Evolutionary conservation across 2,113 vertebrate species (phyloP), one percentile per base, ranked within the genome.

Genomic region (Chelonoidis abingdonii): DNA sequence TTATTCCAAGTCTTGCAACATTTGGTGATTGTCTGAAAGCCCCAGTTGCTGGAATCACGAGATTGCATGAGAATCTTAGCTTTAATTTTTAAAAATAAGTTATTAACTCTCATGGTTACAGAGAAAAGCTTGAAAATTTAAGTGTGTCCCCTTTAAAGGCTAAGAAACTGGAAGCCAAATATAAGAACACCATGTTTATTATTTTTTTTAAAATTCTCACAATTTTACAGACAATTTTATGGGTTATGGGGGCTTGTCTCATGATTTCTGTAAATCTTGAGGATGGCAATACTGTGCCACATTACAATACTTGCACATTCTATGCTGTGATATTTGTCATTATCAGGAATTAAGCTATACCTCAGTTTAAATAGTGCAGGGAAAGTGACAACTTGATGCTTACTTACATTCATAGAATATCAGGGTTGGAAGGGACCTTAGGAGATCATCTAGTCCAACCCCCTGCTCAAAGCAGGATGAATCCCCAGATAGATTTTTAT

Each of bases 251-350:
- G 41, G 21, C 31, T 41, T 3, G 35, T 41, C 17, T 76, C 47
- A 0, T 38, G 80, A 1, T 1, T 57, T 54, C 53, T 56, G 5
- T 50, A 54, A 38, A 24, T 52, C 75, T 56, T 13, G 24, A 1
- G 22, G 1, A 0, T 17, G 10, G 41, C 14, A 8, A 3, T 1
- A 1, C n/a, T 7, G 16, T 10, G 2, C 4, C 2, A 1, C 84
- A 81, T 81, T 80, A 79, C 11, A n/a, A 0, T 29, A 14, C 49
- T 83, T 31, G 38, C 84, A 6, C 25, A 8, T 2, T 0, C 0
- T 49, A 2, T 69, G 35, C 62, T n/a, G 35, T n/a, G 62, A n/a
- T 69, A 17, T 65, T 65, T 69, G 62, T 6, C 8, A 12, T 21
- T 27, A 0, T 1, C 10, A 29, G 31, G 47, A 92, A 78, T 89